These are phyloP conservation scores for Anguilla marmorata DNA, from an alignment of 2,797 vertebrate genomes.

Conservation along the genomic window DNA sequence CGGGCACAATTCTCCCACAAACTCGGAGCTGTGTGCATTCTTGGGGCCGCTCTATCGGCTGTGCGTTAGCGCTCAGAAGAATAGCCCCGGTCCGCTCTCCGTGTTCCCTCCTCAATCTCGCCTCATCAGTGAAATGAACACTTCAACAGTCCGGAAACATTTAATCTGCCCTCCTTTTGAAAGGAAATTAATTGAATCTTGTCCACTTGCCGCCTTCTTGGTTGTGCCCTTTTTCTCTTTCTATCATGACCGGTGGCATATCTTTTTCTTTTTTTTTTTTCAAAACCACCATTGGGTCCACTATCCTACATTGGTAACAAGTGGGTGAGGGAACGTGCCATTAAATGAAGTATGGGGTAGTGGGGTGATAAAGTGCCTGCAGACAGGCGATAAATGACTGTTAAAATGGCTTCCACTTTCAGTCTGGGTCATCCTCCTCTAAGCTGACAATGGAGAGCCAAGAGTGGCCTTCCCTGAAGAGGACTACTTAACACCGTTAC, in stretches of 20 bases:
- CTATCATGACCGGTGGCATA: slow-evolving; percentile 58
- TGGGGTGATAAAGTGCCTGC: slow-evolving; percentile 50
- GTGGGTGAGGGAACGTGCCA: slow-evolving; percentile 45
- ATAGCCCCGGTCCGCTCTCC: slow-evolving; percentile 83
- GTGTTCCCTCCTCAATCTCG: slow-evolving; percentile 85
- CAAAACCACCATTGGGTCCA: neutral
- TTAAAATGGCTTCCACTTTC: slow-evolving; percentile 42
- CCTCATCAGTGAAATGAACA: slow-evolving; percentile 92
- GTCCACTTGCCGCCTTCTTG: slow-evolving; percentile 90
- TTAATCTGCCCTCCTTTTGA: slow-evolving; percentile 95
- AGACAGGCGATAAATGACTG: slow-evolving; percentile 55
- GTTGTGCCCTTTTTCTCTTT: slow-evolving; percentile 72
- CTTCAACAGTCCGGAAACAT: slow-evolving; percentile 99
- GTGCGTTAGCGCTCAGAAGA: slow-evolving; percentile 91
- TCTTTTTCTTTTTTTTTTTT: slow-evolving; percentile 45
- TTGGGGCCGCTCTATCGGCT: slow-evolving; percentile 91
- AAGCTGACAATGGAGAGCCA: slow-evolving; percentile 32
- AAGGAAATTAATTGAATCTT: slow-evolving; percentile 99
- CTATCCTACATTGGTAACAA: neutral
- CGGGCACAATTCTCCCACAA: slow-evolving; percentile 97
- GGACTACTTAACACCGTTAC: slow-evolving; percentile 39
- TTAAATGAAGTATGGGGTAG: slow-evolving; percentile 61
- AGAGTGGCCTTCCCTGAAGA: slow-evolving; percentile 13
- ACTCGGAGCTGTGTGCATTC: slow-evolving; percentile 96
- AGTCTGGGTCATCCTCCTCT: slow-evolving; percentile 40